phyloP scores from a whole-genome alignment of 2,113 vertebrate genomes.

The Terrapene triunguis region DNA sequence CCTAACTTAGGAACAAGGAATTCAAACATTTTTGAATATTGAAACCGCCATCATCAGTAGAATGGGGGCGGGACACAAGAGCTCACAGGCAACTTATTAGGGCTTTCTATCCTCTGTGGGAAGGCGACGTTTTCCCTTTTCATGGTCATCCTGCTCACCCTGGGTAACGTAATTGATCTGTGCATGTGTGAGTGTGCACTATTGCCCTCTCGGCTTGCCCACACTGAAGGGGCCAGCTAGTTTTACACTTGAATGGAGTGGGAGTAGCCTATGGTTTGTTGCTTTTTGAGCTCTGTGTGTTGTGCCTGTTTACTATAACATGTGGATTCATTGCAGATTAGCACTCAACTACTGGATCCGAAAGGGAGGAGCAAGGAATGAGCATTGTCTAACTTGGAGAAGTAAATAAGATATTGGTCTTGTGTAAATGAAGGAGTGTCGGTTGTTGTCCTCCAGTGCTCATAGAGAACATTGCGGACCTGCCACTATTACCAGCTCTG shows the following conservation, averaged over 20 bases:
- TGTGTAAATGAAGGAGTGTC: rapidly evolving
- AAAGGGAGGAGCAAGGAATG: slow-evolving; percentile 31
- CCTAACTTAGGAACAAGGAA: background rate
- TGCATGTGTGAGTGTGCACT: rapidly evolving
- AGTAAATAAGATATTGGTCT: slow-evolving; percentile 12
- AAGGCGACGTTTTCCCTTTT: background rate
- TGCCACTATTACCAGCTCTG: background rate
- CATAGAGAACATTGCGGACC: background rate
- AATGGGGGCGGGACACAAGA: background rate
- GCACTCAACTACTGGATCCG: slow-evolving; percentile 37
- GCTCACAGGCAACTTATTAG: background rate
- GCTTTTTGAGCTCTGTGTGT: slow-evolving; percentile 56
- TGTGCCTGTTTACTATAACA: slow-evolving; percentile 23
- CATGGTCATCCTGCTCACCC: background rate
- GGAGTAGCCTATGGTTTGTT: background rate
- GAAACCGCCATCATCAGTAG: background rate
- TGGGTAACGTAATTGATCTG: background rate
- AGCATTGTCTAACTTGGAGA: slow-evolving; percentile 53
- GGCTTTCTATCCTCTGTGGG: rapidly evolving
- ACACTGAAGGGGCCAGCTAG: background rate
- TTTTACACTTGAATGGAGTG: slow-evolving; percentile 27
- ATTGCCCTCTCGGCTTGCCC: background rate
- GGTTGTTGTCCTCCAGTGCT: background rate
- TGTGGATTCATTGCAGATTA: slow-evolving; percentile 48
- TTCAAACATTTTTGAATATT: background rate